These are phyloP conservation scores for Embiotoca jacksoni DNA, from an alignment of 2,113 vertebrate species.

Conservation along the genomic window DNA sequence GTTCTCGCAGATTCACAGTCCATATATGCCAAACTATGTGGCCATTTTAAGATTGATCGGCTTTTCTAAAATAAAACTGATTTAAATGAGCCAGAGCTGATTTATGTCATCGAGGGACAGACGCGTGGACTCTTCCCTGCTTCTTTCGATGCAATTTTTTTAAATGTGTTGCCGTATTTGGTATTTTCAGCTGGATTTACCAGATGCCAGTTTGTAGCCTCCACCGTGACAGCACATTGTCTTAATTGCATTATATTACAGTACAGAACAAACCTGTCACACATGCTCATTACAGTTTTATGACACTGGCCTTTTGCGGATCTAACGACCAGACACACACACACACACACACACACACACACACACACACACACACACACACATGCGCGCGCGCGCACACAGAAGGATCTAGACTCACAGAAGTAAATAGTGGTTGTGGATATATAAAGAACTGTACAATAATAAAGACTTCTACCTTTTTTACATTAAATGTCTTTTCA, in stretches of 20 bases:
- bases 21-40: background rate
- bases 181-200: slow-evolving; percentile 24
- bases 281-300: slow-evolving; percentile 12
- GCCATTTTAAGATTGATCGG: background rate
- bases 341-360: background rate
- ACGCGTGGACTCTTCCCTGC: background rate
- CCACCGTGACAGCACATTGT: background rate
- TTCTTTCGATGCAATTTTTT: background rate
- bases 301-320: slow-evolving; percentile 48
- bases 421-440: slow-evolving; percentile 25
- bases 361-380: too few relatives aligned
- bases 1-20: slow-evolving; percentile 3
- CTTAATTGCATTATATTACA: background rate
- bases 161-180: background rate
- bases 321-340: slow-evolving; percentile 1
- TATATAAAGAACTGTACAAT: slow-evolving; percentile 24
- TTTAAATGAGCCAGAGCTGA: too few relatives aligned
- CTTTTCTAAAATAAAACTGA: too few relatives aligned
- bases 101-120: background rate
- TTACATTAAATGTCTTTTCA: slow-evolving; percentile 10
- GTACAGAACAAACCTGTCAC: too few relatives aligned
- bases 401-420: slow-evolving; percentile 14
- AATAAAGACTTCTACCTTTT: slow-evolving; percentile 58
- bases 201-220: slow-evolving; percentile 63
- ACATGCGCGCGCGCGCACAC: background rate